Base-by-base conservation (phyloP, 2,113 vertebrate species). In the Neolamprologus kungweensis region DNA sequence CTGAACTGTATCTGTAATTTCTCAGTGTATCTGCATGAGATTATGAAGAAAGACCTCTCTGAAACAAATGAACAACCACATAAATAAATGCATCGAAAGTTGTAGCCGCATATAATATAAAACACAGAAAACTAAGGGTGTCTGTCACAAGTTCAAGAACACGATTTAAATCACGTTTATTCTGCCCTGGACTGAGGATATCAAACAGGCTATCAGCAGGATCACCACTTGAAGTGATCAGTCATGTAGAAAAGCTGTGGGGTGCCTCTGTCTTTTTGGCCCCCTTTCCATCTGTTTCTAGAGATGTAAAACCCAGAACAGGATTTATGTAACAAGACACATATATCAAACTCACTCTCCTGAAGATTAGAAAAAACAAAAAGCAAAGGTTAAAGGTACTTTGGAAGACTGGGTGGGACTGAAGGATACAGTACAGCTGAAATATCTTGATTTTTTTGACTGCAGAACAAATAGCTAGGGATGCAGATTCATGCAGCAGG, bases 221-320 rank as follows among this genome's bases (percentile, higher is more conserved):
- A 94, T 91, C 88, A 92, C 11, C 16, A 75, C 53, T 80, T 73
- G 84, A 87, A 87, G 33, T 88, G 84, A 94, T 91, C 83, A 73
- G 88, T 91, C 90, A 92, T 89, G 87, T 82, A 75, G 91, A 89
- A 93, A 94, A 94, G 89, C 88, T 79, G 80, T 58, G 21, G 60
- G 85, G 50, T 26, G 51, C 85, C 83, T 85, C 35, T 1, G 85
- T 75, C 73, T 57, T 28, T 26, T 10, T 63, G 83, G 81, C 40
- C 45, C 35, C 9, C 21, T 23, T n/a, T 54, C 90, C 87, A 89
- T 84, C 87, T 93, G 89, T 88, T 91, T 84, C 17, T 10, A 42
- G 45, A 73, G 60, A 42, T 75, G 40, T 26, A 42, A 81, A 89
- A 88, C 33, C 31, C 12, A 12, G 28, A 87, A 33, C 13, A 51